Evolutionary conservation across 2,113 vertebrate genomes (phyloP).

Genomic region (Ovis canadensis): DNA sequence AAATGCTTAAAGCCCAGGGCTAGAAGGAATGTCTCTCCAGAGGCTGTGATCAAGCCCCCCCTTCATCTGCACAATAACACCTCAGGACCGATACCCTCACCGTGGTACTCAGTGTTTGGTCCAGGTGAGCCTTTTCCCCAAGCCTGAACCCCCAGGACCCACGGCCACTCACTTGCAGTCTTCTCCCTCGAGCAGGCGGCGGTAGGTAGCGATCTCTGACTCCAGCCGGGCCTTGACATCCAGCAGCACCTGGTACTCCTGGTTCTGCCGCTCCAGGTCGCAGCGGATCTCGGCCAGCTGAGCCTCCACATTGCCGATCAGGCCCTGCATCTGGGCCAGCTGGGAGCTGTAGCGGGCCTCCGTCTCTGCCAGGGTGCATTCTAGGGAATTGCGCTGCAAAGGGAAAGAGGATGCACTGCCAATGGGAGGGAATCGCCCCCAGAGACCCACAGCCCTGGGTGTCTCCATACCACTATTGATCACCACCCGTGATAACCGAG

Average conservation of each 20-base stretch:
- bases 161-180: slow-evolving; percentile 62
- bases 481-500: background rate
- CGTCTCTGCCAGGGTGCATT: slow-evolving; percentile 83
- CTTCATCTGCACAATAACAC: background rate
- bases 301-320: slow-evolving; percentile 78
- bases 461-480: background rate
- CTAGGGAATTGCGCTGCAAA: slow-evolving; percentile 84
- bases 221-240: slow-evolving; percentile 73
- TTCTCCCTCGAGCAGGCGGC: slow-evolving; percentile 67
- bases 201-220: slow-evolving; percentile 73
- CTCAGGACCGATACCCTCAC: background rate
- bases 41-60: background rate
- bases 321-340: slow-evolving; percentile 80
- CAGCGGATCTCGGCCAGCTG: slow-evolving; percentile 77
- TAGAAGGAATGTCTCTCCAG: background rate
- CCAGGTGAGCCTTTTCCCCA: background rate
- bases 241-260: slow-evolving; percentile 82
- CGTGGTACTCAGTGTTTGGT: rapidly evolving
- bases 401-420: background rate
- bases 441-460: background rate
- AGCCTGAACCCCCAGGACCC: background rate
- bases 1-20: background rate
- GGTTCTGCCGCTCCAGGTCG: slow-evolving; percentile 80
- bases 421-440: background rate
- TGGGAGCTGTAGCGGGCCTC: slow-evolving; percentile 79